Conservation (phyloP, 2,888 invertebrate species). For the Sinhomidia bicolor region DNA sequence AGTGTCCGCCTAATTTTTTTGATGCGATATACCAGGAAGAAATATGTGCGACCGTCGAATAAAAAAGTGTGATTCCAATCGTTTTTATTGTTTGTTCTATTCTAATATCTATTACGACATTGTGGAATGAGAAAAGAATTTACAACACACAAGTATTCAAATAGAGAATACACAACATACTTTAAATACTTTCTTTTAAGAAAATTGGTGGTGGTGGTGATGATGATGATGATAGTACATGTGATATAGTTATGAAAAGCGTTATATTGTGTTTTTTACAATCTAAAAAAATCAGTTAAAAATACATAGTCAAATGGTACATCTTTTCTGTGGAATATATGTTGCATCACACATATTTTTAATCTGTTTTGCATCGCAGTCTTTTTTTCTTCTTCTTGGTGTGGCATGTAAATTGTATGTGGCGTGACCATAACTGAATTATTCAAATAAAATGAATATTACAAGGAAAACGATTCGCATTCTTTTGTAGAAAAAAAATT, state of each 20-base stretch:
- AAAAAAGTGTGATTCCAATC: conserved; percentile 48
- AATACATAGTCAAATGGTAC: background rate
- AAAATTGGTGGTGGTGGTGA: background rate
- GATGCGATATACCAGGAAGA: conserved; percentile 15
- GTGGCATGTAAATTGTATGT: conserved; percentile 46
- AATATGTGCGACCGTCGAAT: conserved; percentile 32
- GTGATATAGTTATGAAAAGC: background rate
- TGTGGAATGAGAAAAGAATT: conserved; percentile 26
- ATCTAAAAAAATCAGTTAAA: background rate
- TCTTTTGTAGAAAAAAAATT: conserved; percentile 33
- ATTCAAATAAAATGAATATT: conserved; percentile 66
- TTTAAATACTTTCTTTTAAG: conserved; percentile 5
- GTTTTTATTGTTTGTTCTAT: conserved; percentile 32
- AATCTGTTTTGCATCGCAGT: conserved; percentile 63
- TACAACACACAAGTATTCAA: background rate
- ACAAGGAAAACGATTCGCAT: conserved; percentile 32
- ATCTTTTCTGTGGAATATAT: background rate
- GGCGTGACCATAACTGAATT: conserved; percentile 75
- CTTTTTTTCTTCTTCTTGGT: conserved; percentile 44
- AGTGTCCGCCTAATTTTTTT: conserved; percentile 51
- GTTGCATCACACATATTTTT: conserved; percentile 4
- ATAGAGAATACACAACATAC: conserved; percentile 4
- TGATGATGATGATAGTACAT: background rate
- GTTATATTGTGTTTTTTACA: no score
- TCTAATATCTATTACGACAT: conserved; percentile 35